A percentile compares a stretch with the other conserved stretches of the same genome.
Conservation (phyloP, 2,113 vertebrate genomes). For the Aegithalos caudatus region DNA sequence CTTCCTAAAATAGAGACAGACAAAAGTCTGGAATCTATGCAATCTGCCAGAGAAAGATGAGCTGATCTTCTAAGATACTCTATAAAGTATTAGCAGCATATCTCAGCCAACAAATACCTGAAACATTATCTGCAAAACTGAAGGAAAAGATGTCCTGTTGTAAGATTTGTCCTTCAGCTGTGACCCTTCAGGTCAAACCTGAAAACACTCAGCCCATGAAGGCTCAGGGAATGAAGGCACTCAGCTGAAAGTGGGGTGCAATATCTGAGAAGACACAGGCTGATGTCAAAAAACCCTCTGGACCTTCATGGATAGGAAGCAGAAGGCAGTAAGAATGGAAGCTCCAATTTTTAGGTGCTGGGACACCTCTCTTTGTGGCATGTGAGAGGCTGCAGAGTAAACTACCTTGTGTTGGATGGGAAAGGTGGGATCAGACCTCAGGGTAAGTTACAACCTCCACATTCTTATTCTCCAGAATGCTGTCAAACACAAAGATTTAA, state of each 20-base stretch:
- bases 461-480: background rate
- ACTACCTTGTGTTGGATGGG: background rate
- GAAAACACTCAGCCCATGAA: background rate
- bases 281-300: background rate
- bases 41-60: background rate
- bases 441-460: rapidly evolving
- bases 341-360: background rate
- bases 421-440: background rate
- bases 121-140: background rate
- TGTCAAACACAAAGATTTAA: background rate
- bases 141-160: background rate
- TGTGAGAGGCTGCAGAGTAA: background rate
- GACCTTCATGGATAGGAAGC: background rate
- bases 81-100: background rate
- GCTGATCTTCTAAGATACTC: background rate
- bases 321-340: background rate
- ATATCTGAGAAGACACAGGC: background rate
- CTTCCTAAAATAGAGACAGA: slow-evolving; percentile 7
- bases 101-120: background rate
- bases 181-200: background rate
- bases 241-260: background rate
- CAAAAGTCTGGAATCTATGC: background rate
- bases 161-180: background rate
- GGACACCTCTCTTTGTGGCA: background rate
- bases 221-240: background rate